Base-by-base conservation (phyloP, 2,888 invertebrate species). In the Ommatoiulus sabulosus region DNA sequence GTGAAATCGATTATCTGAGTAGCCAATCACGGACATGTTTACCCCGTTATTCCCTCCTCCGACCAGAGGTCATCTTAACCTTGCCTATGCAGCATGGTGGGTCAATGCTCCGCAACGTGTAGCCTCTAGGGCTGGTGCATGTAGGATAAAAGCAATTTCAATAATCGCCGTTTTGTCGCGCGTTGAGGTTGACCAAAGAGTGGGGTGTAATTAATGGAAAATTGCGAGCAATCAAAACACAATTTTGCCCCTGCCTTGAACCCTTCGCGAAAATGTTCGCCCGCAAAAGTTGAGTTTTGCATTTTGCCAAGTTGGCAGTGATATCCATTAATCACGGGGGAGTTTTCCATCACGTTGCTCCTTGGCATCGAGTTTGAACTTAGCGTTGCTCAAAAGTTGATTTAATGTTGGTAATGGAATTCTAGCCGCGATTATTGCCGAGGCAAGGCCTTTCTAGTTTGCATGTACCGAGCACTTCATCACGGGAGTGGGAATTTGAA, bases 241-340 rank as follows among this genome's bases (percentile, higher is more conserved):
- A 5, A 52, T 52, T 52, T 52, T 15, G 52, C 52, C 52, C 46
- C 46, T 46, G 46, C 46, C 46, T 46, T 8, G 46, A 52, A 15
- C 52, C 52, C 63, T n/a, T 10, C n/a, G 63, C 63, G n/a, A n/a
- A 63, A 63, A 63, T 63, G 10, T 46, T 46, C 10, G 6, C 46
- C 10, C 63, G 63, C n/a, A 52, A 15, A 52, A 6, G 52, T 17
- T 63, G n/a, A 63, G n/a, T 63, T 46, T 63, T 63, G 63, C 17
- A 63, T 63, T 63, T 63, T 63, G 63, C 63, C 7, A 63, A 63
- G 63, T 63, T 63, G 63, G n/a, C 63, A n/a, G 63, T 17, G 63
- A 63, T 63, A 63, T 63, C 63, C 63, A 63, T 63, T 63, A 63
- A 63, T 63, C 63, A 63, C 63, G 4, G n/a, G 63, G 63, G 63